Evolutionary conservation across 2,797 vertebrate genomes (phyloP).

Genomic region (Gymnothorax javanicus): DNA sequence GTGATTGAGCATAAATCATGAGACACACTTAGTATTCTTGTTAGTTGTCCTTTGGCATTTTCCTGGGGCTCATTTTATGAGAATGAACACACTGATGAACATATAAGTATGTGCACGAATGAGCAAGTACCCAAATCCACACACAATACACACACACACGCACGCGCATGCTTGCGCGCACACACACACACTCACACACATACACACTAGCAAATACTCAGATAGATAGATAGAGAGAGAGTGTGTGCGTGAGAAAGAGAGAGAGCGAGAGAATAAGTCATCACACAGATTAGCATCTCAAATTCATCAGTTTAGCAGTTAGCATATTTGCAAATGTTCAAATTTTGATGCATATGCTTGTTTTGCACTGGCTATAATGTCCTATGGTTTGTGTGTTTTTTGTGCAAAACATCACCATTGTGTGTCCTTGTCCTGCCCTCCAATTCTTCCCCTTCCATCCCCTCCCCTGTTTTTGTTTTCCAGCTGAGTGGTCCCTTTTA

Average conservation of each 20-base stretch:
- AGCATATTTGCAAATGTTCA: not conserved
- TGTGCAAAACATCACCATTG: not conserved
- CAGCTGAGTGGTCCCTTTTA: slow-evolving; percentile 68
- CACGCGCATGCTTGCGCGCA: not conserved
- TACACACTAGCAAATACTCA: too few relatives aligned
- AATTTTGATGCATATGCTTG: not conserved
- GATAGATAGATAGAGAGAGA: too few relatives aligned
- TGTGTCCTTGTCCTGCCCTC: not conserved
- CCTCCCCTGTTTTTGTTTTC: slow-evolving; percentile 72
- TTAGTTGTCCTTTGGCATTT: not conserved
- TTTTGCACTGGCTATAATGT: not conserved
- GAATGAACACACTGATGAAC: not conserved
- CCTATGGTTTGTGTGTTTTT: not conserved
- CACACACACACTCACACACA: not conserved
- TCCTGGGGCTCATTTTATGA: not conserved
- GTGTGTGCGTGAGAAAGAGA: too few relatives aligned
- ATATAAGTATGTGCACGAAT: not conserved
- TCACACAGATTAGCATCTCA: not conserved
- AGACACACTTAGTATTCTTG: slow-evolving; percentile 50
- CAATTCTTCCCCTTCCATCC: slow-evolving; percentile 42
- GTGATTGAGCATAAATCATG: slow-evolving; percentile 76
- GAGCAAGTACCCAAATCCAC: not conserved
- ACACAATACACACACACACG: not conserved
- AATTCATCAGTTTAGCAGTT: not conserved
- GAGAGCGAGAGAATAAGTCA: not conserved